Percentiles rank a stretch among this genome's conserved stretches.
These are phyloP conservation scores for Zosterops borbonicus DNA, from an alignment of 2,113 vertebrate species.

Conservation along the genomic window DNA sequence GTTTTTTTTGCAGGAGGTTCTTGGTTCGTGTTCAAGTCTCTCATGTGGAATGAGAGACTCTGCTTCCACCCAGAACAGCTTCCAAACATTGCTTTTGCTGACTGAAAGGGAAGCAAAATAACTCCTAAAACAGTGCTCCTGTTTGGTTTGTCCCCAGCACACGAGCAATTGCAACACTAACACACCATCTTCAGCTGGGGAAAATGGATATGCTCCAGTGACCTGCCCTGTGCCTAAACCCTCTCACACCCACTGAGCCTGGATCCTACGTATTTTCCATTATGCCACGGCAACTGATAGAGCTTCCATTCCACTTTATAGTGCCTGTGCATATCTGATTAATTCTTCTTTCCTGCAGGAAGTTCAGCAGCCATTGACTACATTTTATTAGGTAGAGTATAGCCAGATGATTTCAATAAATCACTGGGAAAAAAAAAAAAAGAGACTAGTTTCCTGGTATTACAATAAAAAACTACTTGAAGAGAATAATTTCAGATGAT, in stretches of 20 bases:
- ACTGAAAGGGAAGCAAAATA: not conserved
- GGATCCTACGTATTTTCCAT: not conserved
- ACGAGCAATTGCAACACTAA: fast-evolving
- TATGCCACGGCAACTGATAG: slow-evolving; percentile 17
- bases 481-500: slow-evolving; percentile 71
- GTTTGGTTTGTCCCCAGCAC: not conserved
- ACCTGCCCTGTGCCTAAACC: not conserved
- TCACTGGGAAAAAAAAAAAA: not conserved
- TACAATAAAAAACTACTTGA: slow-evolving; percentile 70
- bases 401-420: slow-evolving; percentile 81
- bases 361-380: slow-evolving; percentile 55
- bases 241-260: not conserved
- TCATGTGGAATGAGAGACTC: not conserved
- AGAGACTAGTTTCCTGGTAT: slow-evolving; percentile 66
- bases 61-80: not conserved
- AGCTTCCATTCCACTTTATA: slow-evolving; percentile 25
- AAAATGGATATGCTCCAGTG: not conserved
- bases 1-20: not conserved
- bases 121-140: not conserved
- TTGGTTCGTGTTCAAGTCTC: fast-evolving
- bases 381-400: slow-evolving; percentile 67
- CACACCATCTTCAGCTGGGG: not conserved
- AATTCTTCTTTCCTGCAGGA: slow-evolving; percentile 65
- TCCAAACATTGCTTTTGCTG: not conserved
- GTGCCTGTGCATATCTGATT: slow-evolving; percentile 34